phyloP scores from a whole-genome alignment of 2,888 invertebrate genomes.

The Epirrita christyi region DNA sequence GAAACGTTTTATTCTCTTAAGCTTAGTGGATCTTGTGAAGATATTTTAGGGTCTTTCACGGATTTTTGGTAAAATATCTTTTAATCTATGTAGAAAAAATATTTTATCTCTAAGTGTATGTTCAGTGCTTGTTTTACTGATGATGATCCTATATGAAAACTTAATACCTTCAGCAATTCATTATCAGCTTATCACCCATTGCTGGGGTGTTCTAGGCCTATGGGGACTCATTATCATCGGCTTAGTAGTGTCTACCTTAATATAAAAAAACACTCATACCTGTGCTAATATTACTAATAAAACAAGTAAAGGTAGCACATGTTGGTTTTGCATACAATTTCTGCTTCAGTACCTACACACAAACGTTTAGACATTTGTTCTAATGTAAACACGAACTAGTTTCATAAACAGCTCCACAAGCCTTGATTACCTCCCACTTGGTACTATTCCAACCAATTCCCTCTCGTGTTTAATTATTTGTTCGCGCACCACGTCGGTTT shows the following conservation, averaged over 20 bases:
- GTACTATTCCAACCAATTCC: constrained; percentile 33
- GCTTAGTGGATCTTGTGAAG: constrained; percentile 13
- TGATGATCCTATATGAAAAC: no score
- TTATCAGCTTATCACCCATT: no score
- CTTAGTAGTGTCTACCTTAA: no score
- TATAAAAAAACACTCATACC: no score
- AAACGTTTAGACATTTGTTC: constrained; percentile 5
- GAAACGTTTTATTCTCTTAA: constrained; percentile 27
- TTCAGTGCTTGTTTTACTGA: no score
- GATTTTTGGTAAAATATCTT: constrained; percentile 1
- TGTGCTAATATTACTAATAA: no score
- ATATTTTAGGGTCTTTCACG: constrained; percentile 6
- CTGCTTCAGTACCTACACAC: background rate
- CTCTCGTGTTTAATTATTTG: constrained; percentile 45
- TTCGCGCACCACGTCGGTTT: constrained; percentile 47
- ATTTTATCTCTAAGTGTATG: no score
- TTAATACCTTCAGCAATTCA: no score
- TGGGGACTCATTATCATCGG: no score
- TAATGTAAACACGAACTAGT: constrained; percentile 24
- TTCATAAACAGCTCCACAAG: constrained; percentile 23
- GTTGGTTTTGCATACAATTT: constrained; percentile 11
- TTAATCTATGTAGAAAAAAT: background rate
- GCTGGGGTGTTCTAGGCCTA: no score
- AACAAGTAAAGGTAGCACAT: background rate
- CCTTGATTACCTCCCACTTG: constrained; percentile 31